Evolutionary conservation across 2,888 invertebrate genomes (phyloP).

Genomic region (Cyrtodaria siliqua): DNA sequence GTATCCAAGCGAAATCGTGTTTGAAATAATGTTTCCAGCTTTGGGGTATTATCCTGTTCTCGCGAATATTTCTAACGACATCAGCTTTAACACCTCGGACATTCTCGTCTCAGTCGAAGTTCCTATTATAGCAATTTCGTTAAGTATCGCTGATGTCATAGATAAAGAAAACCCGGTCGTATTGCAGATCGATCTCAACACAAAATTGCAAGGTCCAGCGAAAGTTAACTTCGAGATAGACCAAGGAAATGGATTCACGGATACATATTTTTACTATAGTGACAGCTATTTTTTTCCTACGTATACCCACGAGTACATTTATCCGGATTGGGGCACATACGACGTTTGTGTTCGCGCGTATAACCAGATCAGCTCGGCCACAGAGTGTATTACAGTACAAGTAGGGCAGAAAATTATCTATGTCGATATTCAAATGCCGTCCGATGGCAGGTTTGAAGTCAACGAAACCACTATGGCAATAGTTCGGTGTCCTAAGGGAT

Average conservation of each 20-base stretch:
- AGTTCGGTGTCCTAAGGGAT: constrained; percentile 78
- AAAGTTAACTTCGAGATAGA: constrained; percentile 75
- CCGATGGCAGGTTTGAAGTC: constrained; percentile 66
- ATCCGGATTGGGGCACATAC: constrained; percentile 82
- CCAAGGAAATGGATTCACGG: constrained; percentile 75
- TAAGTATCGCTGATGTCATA: constrained; percentile 70
- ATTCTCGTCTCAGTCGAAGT: constrained; percentile 81
- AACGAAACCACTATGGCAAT: constrained; percentile 68
- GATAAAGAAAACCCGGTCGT: constrained; percentile 70
- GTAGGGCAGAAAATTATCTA: constrained; percentile 81
- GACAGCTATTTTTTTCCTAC: constrained; percentile 64
- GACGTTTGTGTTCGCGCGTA: constrained; percentile 74
- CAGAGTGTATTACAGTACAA: constrained; percentile 70
- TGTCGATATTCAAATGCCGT: constrained; percentile 76
- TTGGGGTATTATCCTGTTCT: constrained; percentile 77
- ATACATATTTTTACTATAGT: constrained; percentile 54
- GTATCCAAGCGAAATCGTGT: constrained; percentile 52
- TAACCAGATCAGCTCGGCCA: constrained; percentile 78
- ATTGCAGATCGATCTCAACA: constrained; percentile 77
- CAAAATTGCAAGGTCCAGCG: constrained; percentile 68
- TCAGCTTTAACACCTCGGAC: constrained; percentile 65
- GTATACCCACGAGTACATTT: constrained; percentile 71
- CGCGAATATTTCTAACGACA: constrained; percentile 76
- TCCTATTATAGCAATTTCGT: constrained; percentile 69
- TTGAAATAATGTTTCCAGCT: constrained; percentile 65